Evolutionary conservation across 2,797 vertebrate species (phyloP), one percentile per base, ranked within the genome.

Genomic region (Thripadectes ignobilis): DNA sequence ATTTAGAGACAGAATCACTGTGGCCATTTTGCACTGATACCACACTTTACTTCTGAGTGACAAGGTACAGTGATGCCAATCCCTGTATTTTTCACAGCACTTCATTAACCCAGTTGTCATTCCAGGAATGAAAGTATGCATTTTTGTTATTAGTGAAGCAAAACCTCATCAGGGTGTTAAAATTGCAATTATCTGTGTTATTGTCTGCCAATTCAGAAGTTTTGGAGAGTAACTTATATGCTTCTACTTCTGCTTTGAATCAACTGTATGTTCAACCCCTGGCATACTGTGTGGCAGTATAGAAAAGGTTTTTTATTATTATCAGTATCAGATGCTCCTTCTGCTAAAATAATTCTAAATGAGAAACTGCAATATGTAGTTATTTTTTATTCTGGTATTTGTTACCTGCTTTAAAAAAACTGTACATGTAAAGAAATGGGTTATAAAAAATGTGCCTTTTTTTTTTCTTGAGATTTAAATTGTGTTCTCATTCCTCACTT

Each of bases 361-460:
- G 6, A 78, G 71, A 88, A 93, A 78, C 14, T n/a, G 19, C 0
- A 0, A 36, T 43, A 1, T 24, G 10, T 18, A 0, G 2, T 48
- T 83, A 20, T 54, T 81, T 62, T 48, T 5, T 62, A 38, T 59
- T 80, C 43, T 66, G 32, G 7, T 24, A 34, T 43, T 39, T 65
- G 58, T 39, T 23, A 36, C 11, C 26, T 52, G 15, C 19, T 87
- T 65, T 65, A 36, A 39, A 87, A 46, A 89, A 85, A 7, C 36
- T 22, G 2, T 39, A 38, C 20, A 24, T 22, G 3, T 24, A 46
- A 78, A 76, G 24, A 62, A 41, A 29, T 27, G 4, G 3, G 1
- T 62, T 69, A 65, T 41, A 65, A 54, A 59, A 69, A 51, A 22
- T 19, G 5, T 26, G 24, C 1, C 14, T 12, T 27, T 27, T 41